Evolutionary conservation across 2,888 invertebrate species (phyloP).

Genomic region (Rugalucina vietnamica): DNA sequence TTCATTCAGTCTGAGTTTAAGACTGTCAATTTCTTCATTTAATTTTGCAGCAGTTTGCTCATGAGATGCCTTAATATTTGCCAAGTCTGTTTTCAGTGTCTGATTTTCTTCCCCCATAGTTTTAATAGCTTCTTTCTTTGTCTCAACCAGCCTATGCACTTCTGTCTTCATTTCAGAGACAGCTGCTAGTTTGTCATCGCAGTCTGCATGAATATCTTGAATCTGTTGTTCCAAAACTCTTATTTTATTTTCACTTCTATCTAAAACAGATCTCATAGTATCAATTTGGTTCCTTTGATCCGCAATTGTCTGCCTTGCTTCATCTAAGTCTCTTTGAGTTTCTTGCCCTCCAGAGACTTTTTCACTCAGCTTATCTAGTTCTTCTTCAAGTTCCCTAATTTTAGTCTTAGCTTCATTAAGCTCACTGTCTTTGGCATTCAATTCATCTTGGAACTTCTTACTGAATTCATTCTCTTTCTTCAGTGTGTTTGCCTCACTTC

Average conservation of each 20-base stretch:
- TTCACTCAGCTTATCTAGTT: conserved; percentile 19
- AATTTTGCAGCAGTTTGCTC: background rate
- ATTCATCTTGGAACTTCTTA: conserved; percentile 13
- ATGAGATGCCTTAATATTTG: background rate
- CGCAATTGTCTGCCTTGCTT: background rate
- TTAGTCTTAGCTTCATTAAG: background rate
- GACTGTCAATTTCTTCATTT: background rate
- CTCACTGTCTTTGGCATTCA: background rate
- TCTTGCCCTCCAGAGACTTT: conserved; percentile 21
- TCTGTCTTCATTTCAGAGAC: conserved; percentile 6
- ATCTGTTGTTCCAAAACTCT: background rate
- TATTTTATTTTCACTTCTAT: background rate
- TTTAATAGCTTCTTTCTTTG: background rate
- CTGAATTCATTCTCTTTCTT: conserved; percentile 37
- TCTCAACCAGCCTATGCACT: background rate
- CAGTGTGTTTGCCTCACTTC: conserved; percentile 34
- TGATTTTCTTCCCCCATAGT: background rate
- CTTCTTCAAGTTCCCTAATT: conserved; percentile 3
- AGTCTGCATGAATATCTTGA: background rate
- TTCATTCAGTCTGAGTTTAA: conserved; percentile 15
- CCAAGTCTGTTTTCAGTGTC: background rate
- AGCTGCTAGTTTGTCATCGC: background rate
- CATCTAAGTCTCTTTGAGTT: background rate
- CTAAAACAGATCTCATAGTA: background rate
- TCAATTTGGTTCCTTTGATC: conserved; percentile 16